These are phyloP conservation scores for Cynopterus sphinx DNA, from an alignment of 2,797 vertebrate species.

Conservation along the genomic window DNA sequence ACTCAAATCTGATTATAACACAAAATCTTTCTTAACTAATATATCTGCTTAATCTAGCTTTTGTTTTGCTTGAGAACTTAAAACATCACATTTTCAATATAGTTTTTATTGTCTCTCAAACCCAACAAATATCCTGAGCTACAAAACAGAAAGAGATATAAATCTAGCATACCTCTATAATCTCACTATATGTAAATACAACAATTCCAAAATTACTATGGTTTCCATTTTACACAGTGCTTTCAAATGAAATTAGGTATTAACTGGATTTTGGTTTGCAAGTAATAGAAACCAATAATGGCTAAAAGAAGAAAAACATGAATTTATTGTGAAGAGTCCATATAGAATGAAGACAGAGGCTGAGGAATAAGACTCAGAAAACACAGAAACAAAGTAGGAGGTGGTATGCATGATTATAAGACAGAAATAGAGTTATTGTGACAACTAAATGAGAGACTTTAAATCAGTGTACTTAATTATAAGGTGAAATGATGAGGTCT, in stretches of 20 bases:
- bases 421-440: neutral
- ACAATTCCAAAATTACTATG: neutral
- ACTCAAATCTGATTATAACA: neutral
- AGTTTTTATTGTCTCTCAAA: neutral
- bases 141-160: neutral
- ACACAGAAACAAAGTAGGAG: neutral
- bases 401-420: neutral
- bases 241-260: neutral
- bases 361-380: neutral
- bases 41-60: neutral
- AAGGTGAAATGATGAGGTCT: neutral
- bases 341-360: neutral
- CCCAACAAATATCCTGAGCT: neutral
- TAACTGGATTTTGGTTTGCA: neutral
- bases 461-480: neutral
- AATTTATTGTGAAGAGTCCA: neutral
- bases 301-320: neutral
- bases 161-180: neutral
- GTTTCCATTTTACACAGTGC: neutral
- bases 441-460: neutral
- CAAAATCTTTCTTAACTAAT: neutral
- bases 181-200: neutral
- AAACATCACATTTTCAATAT: neutral
- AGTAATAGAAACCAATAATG: neutral
- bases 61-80: neutral